Evolutionary conservation across 2,113 vertebrate species (phyloP), one percentile per base, ranked within the genome.

Genomic region (Prochilodus magdalenae): DNA sequence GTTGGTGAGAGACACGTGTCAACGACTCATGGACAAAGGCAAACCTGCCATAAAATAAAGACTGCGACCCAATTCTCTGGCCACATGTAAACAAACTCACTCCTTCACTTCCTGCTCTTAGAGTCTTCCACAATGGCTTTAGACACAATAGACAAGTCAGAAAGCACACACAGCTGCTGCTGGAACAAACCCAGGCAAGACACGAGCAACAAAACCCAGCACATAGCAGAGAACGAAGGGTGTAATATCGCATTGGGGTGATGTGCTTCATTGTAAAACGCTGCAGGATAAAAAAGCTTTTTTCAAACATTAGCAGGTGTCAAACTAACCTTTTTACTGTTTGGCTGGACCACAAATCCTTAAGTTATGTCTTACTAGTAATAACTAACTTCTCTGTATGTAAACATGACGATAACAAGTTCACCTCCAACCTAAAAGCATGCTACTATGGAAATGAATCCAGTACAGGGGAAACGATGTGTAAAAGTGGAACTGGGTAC

Each of bases 71-170:
- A 65, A 65, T 78, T 84, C 75, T 78, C 53, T 53, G 10, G 22
- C 30, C 66, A 51, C 16, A 70, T 27, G 65, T 81, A 86, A 86
- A 86, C 82, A 44, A 75, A 78, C 55, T 73, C 7, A 69, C 30
- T 40, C 22, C 44, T 10, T 77, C 29, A 74, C 83, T 86, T 86
- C 84, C 81, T 86, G 84, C 66, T 14, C 18, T n/a, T 55, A 40
- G 18, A 69, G 65, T 14, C 12, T 18, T 36, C 51, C 44, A 82
- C 44, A 74, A 36, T 57, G 44, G 53, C 75, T 55, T 1, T 55
- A 10, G 59, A 66, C 30, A 85, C 80, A 82, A 79, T 59, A 30
- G 59, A 47, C 26, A 63, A 30, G 73, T 82, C 83, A 57, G 40
- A 55, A 49, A n/a, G 11, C 44, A 33, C 59, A 27, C 69, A 15